A percentile compares a stretch with the other conserved stretches of the same genome.
Evolutionary conservation across 2,113 vertebrate species (phyloP).

Genomic region (Smithornis capensis): DNA sequence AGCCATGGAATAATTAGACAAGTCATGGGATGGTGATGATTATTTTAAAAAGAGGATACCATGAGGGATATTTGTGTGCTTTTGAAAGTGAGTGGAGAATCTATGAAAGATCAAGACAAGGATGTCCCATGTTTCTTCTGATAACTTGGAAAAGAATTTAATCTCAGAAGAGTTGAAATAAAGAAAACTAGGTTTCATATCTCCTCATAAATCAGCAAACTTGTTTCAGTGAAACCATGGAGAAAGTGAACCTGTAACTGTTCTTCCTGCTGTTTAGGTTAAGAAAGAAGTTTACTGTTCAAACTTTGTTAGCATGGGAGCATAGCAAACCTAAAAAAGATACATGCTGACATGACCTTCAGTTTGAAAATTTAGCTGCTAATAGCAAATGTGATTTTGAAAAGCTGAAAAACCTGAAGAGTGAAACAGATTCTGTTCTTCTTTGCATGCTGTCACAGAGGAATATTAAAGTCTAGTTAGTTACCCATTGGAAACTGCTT

Average conservation of each 20-base stretch:
- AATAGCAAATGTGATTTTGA: not conserved
- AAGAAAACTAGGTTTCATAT: not conserved
- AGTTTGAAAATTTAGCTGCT: not conserved
- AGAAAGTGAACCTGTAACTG: not conserved
- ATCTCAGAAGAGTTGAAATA: not conserved
- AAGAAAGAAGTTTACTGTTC: not conserved
- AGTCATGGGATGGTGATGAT: not conserved
- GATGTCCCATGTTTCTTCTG: not conserved
- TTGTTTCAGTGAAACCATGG: not conserved
- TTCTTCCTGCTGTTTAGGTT: not conserved
- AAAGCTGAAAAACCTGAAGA: not conserved
- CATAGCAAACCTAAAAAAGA: not conserved
- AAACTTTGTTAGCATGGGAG: not conserved
- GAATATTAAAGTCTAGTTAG: not conserved
- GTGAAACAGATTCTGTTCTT: not conserved
- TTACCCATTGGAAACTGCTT: not conserved
- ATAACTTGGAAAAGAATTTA: not conserved
- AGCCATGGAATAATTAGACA: not conserved
- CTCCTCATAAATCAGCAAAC: not conserved
- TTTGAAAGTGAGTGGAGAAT: not conserved
- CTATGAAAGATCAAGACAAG: not conserved
- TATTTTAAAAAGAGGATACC: not conserved
- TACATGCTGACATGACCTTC: fast-evolving
- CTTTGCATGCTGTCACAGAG: not conserved
- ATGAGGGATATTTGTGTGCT: not conserved